Percentiles rank a stretch among this genome's conserved stretches.
These are phyloP conservation scores for Callithrix jacchus DNA, from an alignment of 2,113 vertebrate genomes.

Conservation along the genomic window DNA sequence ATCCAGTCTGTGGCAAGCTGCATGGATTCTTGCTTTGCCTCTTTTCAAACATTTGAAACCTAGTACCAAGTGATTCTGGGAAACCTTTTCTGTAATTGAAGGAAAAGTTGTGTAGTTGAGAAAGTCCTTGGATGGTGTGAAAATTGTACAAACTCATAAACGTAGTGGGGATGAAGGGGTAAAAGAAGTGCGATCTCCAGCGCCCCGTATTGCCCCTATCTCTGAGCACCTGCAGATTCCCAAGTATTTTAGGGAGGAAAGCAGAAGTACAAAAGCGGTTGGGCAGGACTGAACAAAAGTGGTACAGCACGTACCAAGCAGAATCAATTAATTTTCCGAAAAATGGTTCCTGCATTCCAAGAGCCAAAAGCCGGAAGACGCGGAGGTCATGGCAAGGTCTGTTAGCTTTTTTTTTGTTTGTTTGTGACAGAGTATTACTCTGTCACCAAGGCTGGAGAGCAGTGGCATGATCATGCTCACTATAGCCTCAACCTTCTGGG, in stretches of 20 bases:
- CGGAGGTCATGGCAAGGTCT: neutral
- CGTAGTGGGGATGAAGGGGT: neutral
- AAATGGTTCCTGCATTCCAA: neutral
- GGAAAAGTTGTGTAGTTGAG: neutral
- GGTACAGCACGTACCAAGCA: neutral
- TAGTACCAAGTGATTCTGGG: neutral
- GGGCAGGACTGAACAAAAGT: neutral
- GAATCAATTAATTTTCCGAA: neutral
- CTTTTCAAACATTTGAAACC: neutral
- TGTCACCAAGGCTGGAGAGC: neutral
- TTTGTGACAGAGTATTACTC: neutral
- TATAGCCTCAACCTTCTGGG: neutral
- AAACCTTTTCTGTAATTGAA: neutral
- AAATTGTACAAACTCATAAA: neutral
- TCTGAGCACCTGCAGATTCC: conserved; percentile 73
- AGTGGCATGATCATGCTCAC: neutral
- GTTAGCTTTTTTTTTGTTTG: neutral
- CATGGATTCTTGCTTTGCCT: neutral
- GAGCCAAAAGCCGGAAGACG: neutral
- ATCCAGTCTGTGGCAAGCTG: neutral
- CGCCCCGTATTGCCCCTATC: conserved; percentile 75
- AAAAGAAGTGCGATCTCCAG: conserved; percentile 75
- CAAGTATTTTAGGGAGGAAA: conserved; percentile 14
- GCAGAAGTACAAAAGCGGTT: neutral
- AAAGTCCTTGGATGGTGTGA: neutral